Base-by-base conservation (phyloP, 2,113 vertebrate genomes). In the Turnix velox region DNA sequence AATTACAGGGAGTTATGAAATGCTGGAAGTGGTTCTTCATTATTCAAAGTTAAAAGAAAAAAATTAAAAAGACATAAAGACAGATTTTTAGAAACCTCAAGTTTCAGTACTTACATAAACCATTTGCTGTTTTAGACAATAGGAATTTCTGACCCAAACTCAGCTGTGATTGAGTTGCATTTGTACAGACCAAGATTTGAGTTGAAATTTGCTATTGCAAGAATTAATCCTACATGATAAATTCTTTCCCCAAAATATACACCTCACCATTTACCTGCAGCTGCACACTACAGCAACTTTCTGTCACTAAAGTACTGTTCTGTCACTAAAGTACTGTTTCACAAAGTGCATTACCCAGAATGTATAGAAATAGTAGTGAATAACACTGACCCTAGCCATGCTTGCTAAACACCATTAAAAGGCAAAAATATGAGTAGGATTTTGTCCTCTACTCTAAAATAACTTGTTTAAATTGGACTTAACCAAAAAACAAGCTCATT, bases 1-100 rank as follows among this genome's bases (percentile, higher is more conserved):
- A 94, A 96, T 96, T 96, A 95, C 22, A 72, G 14, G 45, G 51
- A 87, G 51, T 92, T 96, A 89, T 76, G 80, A 92, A 93, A 88
- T 51, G 33, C 33, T 93, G 48, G 58, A 86, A 57, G 27, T 23
- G 18, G 31, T 75, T 82, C 66, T 94, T 92, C 61, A 24, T 85
- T 88, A 81, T 65, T 84, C 69, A 45, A 89, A 88, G 55, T 83
- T 75, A 51, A 87, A 84, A 87, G 4, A 9, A 55, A 54, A 48
- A 63, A 37, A 66, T 10, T 10, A 39, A 74, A 58, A 51, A 65
- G 17, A 74, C 9, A 51, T 2, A 62, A 3, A 20, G 20, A 52
- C 4, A 39, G 24, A 23, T 43, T 86, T 90, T 58, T 15, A 35
- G n/a, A 52, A 62, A 61, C 4, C 14, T 80, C 37, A 59, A 33